Percentiles rank a stretch among this genome's conserved stretches.
Conservation (phyloP, 2,797 vertebrate genomes). For the Oryzias dopingdopingensis region DNA sequence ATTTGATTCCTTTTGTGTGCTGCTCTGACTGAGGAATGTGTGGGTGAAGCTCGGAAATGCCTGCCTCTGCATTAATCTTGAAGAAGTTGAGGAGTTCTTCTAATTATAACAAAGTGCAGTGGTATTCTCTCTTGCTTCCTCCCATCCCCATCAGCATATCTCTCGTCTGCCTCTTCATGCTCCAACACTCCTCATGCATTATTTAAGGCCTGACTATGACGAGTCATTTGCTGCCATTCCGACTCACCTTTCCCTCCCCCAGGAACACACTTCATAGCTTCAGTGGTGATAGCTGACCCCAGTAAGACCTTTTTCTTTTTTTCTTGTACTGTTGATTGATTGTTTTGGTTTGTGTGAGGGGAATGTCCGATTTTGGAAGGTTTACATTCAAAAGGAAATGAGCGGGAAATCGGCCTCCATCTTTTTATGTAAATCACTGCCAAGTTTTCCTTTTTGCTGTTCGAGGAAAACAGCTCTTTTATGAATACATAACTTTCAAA, state of each 20-base stretch:
- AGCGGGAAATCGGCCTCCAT: constrained; percentile 18
- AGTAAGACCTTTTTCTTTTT: constrained; percentile 24
- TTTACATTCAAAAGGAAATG: constrained; percentile 9
- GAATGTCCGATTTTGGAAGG: constrained; percentile 7
- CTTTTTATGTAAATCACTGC: constrained; percentile 2
- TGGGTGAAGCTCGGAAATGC: constrained; percentile 40
- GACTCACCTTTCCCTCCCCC: constrained; percentile 58
- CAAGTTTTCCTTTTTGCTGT: too few relatives aligned
- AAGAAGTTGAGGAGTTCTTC: constrained; percentile 57
- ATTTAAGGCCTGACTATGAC: constrained; percentile 72
- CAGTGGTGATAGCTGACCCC: constrained; percentile 49
- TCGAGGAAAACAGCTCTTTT: constrained; percentile 8
- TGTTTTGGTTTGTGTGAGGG: constrained; percentile 24
- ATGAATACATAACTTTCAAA: constrained; percentile 1
- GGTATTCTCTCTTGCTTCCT: constrained; percentile 26
- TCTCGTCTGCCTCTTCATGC: constrained; percentile 62
- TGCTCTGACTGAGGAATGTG: constrained; percentile 13
- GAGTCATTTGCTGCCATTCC: constrained; percentile 68
- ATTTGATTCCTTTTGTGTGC: constrained; percentile 1
- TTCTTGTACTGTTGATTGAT: constrained; percentile 25
- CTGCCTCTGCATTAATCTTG: constrained; percentile 57
- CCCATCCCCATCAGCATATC: constrained; percentile 43
- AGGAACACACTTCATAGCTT: constrained; percentile 45
- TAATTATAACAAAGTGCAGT: constrained; percentile 77
- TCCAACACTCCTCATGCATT: constrained; percentile 74